A percentile compares a stretch with the other conserved stretches of the same genome.
These are phyloP conservation scores for Zaprionus taronus DNA, from an alignment of 1,140 invertebrate genomes.

Conservation along the genomic window DNA sequence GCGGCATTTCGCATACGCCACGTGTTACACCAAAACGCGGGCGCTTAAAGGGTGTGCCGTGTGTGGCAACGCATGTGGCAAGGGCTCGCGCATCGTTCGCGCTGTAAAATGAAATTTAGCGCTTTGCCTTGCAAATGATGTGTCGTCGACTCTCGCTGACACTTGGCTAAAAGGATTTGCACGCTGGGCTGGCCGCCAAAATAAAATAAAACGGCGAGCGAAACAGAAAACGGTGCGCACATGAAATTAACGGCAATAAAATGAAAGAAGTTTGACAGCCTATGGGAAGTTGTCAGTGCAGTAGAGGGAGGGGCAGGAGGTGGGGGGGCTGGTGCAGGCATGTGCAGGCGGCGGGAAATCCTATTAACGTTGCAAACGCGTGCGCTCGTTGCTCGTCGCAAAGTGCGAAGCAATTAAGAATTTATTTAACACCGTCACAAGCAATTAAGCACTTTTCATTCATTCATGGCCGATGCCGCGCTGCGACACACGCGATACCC, in stretches of 20 bases:
- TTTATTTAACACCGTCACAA: slow-evolving; percentile 84
- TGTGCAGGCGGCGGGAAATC: slow-evolving; percentile 64
- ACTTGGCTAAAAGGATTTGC: slow-evolving; percentile 80
- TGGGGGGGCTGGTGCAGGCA: not conserved
- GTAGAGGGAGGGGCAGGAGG: not conserved
- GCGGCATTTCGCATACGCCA: slow-evolving; percentile 47
- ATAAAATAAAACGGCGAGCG: slow-evolving; percentile 39
- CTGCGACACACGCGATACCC: slow-evolving; percentile 7
- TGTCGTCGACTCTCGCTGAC: slow-evolving; percentile 60
- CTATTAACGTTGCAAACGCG: slow-evolving; percentile 82
- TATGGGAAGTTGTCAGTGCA: slow-evolving; percentile 17
- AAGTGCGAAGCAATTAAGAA: slow-evolving; percentile 85
- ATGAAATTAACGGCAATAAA: slow-evolving; percentile 78
- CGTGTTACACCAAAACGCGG: slow-evolving; percentile 19
- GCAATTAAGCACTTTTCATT: slow-evolving; percentile 84
- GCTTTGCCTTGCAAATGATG: slow-evolving; percentile 83
- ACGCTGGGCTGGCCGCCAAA: slow-evolving; percentile 61
- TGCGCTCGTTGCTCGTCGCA: slow-evolving; percentile 48
- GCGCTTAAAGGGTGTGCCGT: not conserved
- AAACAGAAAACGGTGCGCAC: slow-evolving; percentile 45
- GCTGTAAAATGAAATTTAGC: slow-evolving; percentile 80
- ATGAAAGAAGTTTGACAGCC: slow-evolving; percentile 68
- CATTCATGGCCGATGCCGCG: slow-evolving; percentile 60
- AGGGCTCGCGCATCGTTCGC: slow-evolving; percentile 45
- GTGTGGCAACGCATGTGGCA: slow-evolving; percentile 17